phyloP scores from a whole-genome alignment of 2,113 vertebrate genomes.

The Bos indicus region DNA sequence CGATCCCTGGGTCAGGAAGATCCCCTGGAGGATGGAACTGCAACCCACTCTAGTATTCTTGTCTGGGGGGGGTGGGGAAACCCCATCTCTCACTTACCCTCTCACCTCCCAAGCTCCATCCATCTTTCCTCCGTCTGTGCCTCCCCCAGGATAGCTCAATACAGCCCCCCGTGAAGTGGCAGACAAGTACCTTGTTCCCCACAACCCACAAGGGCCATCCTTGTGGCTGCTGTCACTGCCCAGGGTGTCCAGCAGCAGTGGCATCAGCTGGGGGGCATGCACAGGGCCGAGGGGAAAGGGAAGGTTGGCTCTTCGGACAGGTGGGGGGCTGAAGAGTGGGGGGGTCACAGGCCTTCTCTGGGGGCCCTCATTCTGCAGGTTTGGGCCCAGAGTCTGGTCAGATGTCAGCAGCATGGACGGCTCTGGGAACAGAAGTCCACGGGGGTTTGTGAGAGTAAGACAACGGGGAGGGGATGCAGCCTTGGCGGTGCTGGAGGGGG shows the following conservation, averaged over 20 bases:
- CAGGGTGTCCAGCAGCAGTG: conserved; percentile 80
- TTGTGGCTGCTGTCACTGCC: conserved; percentile 67
- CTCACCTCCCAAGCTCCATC: background rate
- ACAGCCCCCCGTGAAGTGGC: background rate
- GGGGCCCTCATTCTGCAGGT: background rate
- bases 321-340: conserved; percentile 90
- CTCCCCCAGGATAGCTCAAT: background rate
- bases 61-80: rapidly evolving
- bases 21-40: background rate
- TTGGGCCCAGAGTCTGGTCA: background rate
- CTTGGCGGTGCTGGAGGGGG: background rate
- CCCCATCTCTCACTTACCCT: background rate
- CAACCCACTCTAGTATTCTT: background rate
- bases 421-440: conserved; percentile 49
- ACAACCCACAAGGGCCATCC: conserved; percentile 32
- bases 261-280: conserved; percentile 60
- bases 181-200: conserved; percentile 49
- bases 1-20: background rate
- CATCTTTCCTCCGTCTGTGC: background rate
- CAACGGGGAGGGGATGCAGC: rapidly evolving
- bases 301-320: conserved; percentile 86
- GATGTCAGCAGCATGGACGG: conserved; percentile 35
- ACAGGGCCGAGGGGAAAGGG: conserved; percentile 75
- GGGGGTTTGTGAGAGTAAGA: background rate
- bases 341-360: conserved; percentile 76